phyloP scores from a whole-genome alignment of 2,888 invertebrate genomes.

The Zeuzera pyrina region DNA sequence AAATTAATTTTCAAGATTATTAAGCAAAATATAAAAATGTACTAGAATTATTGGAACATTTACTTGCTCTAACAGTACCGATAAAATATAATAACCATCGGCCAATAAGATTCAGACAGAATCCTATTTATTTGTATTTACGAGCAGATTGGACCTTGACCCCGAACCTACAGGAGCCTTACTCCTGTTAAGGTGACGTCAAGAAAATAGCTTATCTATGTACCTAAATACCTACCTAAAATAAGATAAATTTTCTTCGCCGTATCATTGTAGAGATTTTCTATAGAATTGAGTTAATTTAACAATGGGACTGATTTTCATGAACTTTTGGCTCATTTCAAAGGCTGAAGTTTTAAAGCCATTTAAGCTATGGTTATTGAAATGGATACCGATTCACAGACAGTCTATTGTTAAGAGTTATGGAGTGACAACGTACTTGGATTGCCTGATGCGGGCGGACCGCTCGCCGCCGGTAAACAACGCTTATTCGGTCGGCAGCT shows the following conservation, averaged over 20 bases:
- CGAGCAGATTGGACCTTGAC: constrained; percentile 55
- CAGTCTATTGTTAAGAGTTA: constrained; percentile 39
- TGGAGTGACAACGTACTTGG: constrained; percentile 31
- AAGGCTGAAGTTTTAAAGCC: neutral
- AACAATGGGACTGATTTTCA: neutral
- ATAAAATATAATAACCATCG: constrained; percentile 65
- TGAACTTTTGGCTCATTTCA: constrained; percentile 1
- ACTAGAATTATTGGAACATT: neutral
- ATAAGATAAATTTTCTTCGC: constrained; percentile 16
- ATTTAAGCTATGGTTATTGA: neutral
- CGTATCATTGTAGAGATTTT: constrained; percentile 28
- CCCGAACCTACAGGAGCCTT: constrained; percentile 16
- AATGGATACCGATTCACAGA: neutral
- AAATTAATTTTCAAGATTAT: neutral
- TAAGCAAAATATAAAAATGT: neutral
- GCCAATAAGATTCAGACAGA: constrained; percentile 52
- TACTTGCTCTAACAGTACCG: constrained; percentile 38
- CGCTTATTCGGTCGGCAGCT: constrained; percentile 46
- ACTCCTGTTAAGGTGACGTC: constrained; percentile 23
- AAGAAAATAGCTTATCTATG: constrained; percentile 33
- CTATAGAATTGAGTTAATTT: constrained; percentile 27
- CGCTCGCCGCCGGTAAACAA: constrained; percentile 48
- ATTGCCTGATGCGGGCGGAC: constrained; percentile 41
- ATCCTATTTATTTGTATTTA: constrained; percentile 64
- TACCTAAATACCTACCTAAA: neutral